Base-by-base conservation (phyloP, 2,797 vertebrate species). In the Simalia tracyae region DNA sequence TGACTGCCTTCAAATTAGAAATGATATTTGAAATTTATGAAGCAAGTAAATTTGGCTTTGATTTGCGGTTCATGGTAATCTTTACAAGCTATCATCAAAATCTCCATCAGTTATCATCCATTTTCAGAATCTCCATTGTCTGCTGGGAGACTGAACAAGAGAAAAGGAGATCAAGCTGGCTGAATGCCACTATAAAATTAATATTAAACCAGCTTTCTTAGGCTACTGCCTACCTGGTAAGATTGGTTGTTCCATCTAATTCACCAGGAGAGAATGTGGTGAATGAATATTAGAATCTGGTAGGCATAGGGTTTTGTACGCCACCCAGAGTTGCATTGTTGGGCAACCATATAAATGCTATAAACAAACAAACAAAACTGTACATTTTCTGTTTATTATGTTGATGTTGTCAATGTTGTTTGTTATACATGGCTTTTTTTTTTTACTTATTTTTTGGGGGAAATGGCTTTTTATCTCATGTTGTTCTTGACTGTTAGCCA, bases 1-100 rank as follows among this genome's bases (percentile, higher is more conserved):
- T 54, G 14, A n/a, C 84, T 91, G 59, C 28, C 91, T 88, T 91
- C 66, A 86, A 31, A 28, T 64, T 89, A 64, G 31, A 90, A 86
- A 86, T 88, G 64, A 86, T 81, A 42, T 36, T 57, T 54, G 91
- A 72, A 92, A 84, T 31, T 86, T 89, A 12, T 56, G n/a, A 86
- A 64, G 4, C n/a, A 12, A 81, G 14, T 68, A 60, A 72, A 87
- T 24, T 31, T 86, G 9, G 50, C 57, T 85, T 89, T 93, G 10
- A 72, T 81, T 92, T 90, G 81, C 61, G 60, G 57, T 81, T 88
- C 57, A 89, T 8, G 54, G 15, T 76, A 11, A 84, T 84, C 81
- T 76, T 24, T 17, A 4, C 6, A 64, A 91, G n/a, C 56, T 76
- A 42, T 56, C 24, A 72, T 72, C 90, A 66, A 46, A 81, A 87